Conservation (phyloP, 2,888 invertebrate genomes). For the Euproctis similis region DNA sequence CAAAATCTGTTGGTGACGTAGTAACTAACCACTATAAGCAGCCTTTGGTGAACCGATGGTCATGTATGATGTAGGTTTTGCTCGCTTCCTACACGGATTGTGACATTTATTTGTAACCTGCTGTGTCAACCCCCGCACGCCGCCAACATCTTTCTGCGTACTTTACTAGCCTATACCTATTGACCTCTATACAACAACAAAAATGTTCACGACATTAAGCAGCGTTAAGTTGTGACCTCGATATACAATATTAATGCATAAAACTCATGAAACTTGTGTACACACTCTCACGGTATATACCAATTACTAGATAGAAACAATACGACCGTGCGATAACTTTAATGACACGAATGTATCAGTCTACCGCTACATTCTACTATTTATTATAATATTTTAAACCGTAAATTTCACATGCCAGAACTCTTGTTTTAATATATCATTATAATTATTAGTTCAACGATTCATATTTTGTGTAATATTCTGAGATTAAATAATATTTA, state of each 20-base stretch:
- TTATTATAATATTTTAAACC: too few relatives aligned
- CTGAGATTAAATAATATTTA: too few relatives aligned
- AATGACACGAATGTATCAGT: too few relatives aligned
- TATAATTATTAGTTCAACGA: too few relatives aligned
- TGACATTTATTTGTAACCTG: slow-evolving; percentile 20
- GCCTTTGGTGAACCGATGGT: too few relatives aligned
- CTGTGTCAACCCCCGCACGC: slow-evolving; percentile 22
- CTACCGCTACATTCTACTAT: too few relatives aligned
- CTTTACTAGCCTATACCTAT: slow-evolving; percentile 19
- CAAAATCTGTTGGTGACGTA: neutral
- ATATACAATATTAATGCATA: slow-evolving; percentile 30
- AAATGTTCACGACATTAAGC: slow-evolving; percentile 40
- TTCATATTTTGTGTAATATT: too few relatives aligned
- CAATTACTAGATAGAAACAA: too few relatives aligned
- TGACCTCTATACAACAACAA: slow-evolving; percentile 43
- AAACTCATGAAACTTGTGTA: slow-evolving; percentile 18
- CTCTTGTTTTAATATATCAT: too few relatives aligned
- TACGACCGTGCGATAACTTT: too few relatives aligned
- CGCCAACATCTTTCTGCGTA: slow-evolving; percentile 7
- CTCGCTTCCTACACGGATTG: slow-evolving; percentile 17
- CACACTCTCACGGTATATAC: slow-evolving; percentile 15
- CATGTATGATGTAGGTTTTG: slow-evolving; percentile 20
- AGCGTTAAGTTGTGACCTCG: slow-evolving; percentile 40
- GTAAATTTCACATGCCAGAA: too few relatives aligned
- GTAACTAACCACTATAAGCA: neutral